Evolutionary conservation across 2,888 invertebrate genomes (phyloP), one percentile per base, ranked within the genome.

Genomic region (Druceiella hillmani): DNA sequence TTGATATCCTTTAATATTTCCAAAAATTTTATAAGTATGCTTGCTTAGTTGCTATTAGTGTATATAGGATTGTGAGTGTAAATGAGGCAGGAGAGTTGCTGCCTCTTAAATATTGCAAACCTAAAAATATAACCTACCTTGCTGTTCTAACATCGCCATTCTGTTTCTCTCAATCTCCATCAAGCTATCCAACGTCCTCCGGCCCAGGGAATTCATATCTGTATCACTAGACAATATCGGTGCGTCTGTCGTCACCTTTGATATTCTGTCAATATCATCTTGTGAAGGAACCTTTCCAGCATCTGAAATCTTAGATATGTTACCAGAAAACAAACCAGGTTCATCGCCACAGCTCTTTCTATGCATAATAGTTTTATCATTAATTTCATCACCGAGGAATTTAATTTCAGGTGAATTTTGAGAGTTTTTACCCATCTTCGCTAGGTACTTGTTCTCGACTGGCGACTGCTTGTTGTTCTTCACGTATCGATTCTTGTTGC

Each of bases 91-190:
- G 22, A 7, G 6, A 6, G n/a, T 6, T 20, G 22, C 6, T 20
- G 6, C n/a, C 22, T n/a, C 6, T 20, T 6, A 20, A 7, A 20
- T 7, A 20, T 20, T 7, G 6, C 10, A 53, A 52, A 28, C 43
- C 39, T 34, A 40, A 28, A 20, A 41, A 31, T 28, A 9, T 22
- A 13, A 50, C 48, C 46, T 64, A 89, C 92, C 92, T 83, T 92
- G 90, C 62, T 91, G 88, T 46, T 87, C 89, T 55, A 93, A 71
- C 74, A 91, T 83, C 50, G 86, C 74, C 55, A 89, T 81, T 38
- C 92, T 70, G 61, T 90, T 91, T 52, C 87, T 78, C 61, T 93
- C 92, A 43, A 93, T 88, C 66, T 92, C 91, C 66, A 84, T 84
- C 41, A 93, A 73, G 49, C 91, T 91, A 51, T 89, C 89, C 49